Conservation (phyloP, 2,888 invertebrate genomes). For the Amphipoea oculea region DNA sequence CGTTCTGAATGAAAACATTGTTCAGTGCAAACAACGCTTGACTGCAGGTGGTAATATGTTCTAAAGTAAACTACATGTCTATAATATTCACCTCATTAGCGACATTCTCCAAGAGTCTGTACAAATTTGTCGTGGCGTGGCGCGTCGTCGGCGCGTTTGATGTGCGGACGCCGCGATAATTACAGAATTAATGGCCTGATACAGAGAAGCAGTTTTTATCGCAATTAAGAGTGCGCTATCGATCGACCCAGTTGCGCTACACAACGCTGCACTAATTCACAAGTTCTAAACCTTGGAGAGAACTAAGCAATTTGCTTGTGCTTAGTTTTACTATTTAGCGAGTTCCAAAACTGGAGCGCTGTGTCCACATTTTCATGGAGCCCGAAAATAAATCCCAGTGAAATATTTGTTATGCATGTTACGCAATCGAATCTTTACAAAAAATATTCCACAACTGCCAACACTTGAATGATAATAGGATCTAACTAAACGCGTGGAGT, state of each 20-base stretch:
- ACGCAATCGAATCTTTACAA: slow-evolving; percentile 6
- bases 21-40: slow-evolving; percentile 40
- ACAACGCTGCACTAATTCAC: slow-evolving; percentile 73
- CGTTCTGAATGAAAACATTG: slow-evolving; percentile 39
- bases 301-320: slow-evolving; percentile 65
- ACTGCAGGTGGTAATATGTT: slow-evolving; percentile 57
- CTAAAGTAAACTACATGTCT: slow-evolving; percentile 47
- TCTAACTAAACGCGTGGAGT: slow-evolving; percentile 27
- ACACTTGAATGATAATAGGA: slow-evolving; percentile 32
- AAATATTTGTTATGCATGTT: background rate
- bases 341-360: slow-evolving; percentile 75
- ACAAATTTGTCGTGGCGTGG: slow-evolving; percentile 74
- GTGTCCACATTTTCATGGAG: slow-evolving; percentile 56
- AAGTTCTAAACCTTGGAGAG: slow-evolving; percentile 77
- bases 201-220: slow-evolving; percentile 83
- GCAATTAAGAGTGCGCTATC: slow-evolving; percentile 82
- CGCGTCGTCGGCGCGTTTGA: slow-evolving; percentile 83
- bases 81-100: slow-evolving; percentile 70
- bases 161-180: slow-evolving; percentile 82
- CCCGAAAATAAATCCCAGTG: background rate
- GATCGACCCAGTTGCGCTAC: slow-evolving; percentile 76
- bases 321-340: slow-evolving; percentile 76
- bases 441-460: slow-evolving; percentile 11
- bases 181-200: slow-evolving; percentile 83
- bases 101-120: slow-evolving; percentile 67